These are phyloP conservation scores for Danaus chrysippus DNA, from an alignment of 2,888 invertebrate genomes.

Conservation along the genomic window DNA sequence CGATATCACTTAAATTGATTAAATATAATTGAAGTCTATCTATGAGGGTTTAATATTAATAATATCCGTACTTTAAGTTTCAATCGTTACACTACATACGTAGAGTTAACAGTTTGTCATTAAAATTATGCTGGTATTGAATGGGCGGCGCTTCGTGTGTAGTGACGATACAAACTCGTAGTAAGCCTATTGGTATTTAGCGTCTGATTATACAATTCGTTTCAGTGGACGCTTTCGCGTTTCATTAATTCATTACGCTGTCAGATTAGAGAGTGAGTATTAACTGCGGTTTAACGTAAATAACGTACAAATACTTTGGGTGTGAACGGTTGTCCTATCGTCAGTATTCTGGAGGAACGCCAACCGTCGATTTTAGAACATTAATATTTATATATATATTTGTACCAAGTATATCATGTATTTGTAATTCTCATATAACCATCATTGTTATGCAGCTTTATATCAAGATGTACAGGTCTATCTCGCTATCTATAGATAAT, in stretches of 20 bases:
- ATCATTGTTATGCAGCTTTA: not conserved
- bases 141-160: too few relatives aligned
- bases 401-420: not conserved
- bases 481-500: slow-evolving; percentile 4
- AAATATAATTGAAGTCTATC: too few relatives aligned
- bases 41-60: too few relatives aligned
- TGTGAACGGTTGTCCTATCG: not conserved
- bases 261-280: slow-evolving; percentile 1
- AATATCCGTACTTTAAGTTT: too few relatives aligned
- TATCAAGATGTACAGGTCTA: slow-evolving; percentile 1
- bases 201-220: slow-evolving; percentile 3
- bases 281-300: not conserved
- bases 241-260: not conserved
- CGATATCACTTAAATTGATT: too few relatives aligned
- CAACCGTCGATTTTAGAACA: not conserved
- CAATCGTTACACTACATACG: too few relatives aligned
- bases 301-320: not conserved
- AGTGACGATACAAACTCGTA: too few relatives aligned
- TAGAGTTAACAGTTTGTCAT: too few relatives aligned
- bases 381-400: not conserved
- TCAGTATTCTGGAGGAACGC: not conserved
- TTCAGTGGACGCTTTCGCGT: slow-evolving; percentile 2
- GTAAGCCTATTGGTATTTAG: not conserved
- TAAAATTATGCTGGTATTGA: too few relatives aligned
- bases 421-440: not conserved